phyloP scores from a whole-genome alignment of 2,888 invertebrate species.

The Flabesymbios commensalis region DNA sequence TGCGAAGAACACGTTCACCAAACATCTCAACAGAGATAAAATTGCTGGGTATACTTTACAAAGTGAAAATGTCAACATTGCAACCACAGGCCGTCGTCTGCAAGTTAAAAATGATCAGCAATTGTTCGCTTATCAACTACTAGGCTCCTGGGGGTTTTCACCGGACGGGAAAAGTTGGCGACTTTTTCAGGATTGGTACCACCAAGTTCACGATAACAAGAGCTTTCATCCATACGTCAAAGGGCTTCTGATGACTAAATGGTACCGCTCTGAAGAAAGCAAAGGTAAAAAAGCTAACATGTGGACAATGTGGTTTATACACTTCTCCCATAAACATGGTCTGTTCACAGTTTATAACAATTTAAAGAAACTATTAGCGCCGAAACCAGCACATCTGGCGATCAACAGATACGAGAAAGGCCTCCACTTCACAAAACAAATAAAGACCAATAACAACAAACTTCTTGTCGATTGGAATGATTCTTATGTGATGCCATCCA shows the following conservation, averaged over 20 bases:
- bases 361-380: slow-evolving; percentile 9
- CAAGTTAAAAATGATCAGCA: slow-evolving; percentile 26
- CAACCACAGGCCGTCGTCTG: slow-evolving; percentile 37
- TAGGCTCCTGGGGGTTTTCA: slow-evolving; percentile 16
- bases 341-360: slow-evolving; percentile 40
- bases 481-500: too few relatives aligned
- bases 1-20: slow-evolving; percentile 40
- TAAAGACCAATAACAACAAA: too few relatives aligned
- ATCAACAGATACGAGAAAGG: slow-evolving; percentile 44
- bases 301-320: slow-evolving; percentile 53
- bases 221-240: slow-evolving; percentile 42
- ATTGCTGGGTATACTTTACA: slow-evolving; percentile 38
- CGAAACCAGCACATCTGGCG: slow-evolving; percentile 35
- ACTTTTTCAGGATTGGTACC: slow-evolving; percentile 36
- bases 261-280: slow-evolving; percentile 39
- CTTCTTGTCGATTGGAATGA: too few relatives aligned
- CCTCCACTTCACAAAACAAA: slow-evolving; percentile 42
- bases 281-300: slow-evolving; percentile 35
- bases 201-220: slow-evolving; percentile 18
- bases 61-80: slow-evolving; percentile 31
- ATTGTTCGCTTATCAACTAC: slow-evolving; percentile 5
- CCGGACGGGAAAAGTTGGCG: slow-evolving; percentile 9
- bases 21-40: slow-evolving; percentile 16
- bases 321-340: slow-evolving; percentile 39
- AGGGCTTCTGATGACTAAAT: slow-evolving; percentile 38